Base-by-base conservation (phyloP, 1,140 invertebrate genomes). In the Calephelis virginiensis region DNA sequence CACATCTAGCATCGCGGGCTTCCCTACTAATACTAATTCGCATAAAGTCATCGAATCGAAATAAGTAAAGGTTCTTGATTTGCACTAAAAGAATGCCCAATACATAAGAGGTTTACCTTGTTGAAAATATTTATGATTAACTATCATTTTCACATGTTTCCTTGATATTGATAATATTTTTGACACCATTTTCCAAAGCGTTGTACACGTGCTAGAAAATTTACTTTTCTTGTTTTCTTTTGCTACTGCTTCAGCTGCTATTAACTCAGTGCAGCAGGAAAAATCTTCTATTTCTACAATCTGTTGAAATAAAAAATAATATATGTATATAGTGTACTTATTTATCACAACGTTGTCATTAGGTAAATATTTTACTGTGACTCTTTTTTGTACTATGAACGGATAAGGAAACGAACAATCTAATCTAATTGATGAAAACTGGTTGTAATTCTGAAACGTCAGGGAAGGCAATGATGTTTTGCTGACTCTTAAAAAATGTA, bases 101-200 rank as follows among this genome's bases (percentile, higher is more conserved):
- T 11, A 62, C 6, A 45, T 61, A 10, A 49, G 43, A 8, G 50
- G n/a, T 37, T 62, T 8, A 91, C 89, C 98, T 87, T 99, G 96
- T 86, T 99, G 98, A 91, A 99, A 99, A 80, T 97, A 96, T 85
- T 96, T 96, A 86, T 97, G 95, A 77, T 97, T 95, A 8, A 96
- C 96, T 50, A 97, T 86, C 53, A 90, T 90, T 79, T 95, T 95
- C 11, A 96, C 94, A 73, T 93, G 93, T 72, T 93, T 93, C 43
- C 94, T 91, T 1, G 94, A 73, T 68, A 91, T 92, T 5, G 90
- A 81, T 47, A 93, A 89, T 17, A 90, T 76, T 72, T 93, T 94
- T 17, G 92, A 89, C 61, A 92, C 74, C 50, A 71, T 75, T 53
- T 89, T 82, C 74, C 94, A 94, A n/a, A 94, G 73, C 5, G 85